Evolutionary conservation across 2,888 invertebrate genomes (phyloP), one percentile per base, ranked within the genome.

Genomic region (Lasioglossum villosulum): DNA sequence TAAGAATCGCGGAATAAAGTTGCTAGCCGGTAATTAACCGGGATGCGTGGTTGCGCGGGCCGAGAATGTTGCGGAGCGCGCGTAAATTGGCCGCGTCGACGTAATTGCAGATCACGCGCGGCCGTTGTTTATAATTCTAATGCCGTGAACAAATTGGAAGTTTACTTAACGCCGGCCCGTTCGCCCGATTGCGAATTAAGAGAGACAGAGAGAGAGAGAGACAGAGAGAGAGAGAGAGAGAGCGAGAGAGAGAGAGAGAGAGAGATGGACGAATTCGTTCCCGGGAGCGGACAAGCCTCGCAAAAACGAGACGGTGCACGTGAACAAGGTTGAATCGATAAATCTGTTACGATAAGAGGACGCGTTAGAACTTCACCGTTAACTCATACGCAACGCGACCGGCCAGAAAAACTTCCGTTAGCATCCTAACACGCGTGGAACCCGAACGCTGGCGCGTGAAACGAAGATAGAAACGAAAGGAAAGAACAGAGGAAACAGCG

Each of bases 331-430:
- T 75, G 75, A 84, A 84, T 82, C 86, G 86, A 86, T 86, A 82
- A 82, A 86, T 79, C 78, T 82, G 79, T 86, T 86, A 80, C 86
- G 86, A 86, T 86, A 86, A 86, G 75, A 80, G 84, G 80, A 85
- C 78, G 84, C 42, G 80, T 77, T 86, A 75, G 79, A 82, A 79
- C 82, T 82, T 82, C 76, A 86, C 86, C 86, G 86, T 86, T 86
- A 66, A 80, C 80, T 82, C 80, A 59, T 80, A 80, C 82, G 82
- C 82, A 56, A 76, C 59, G 66, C 52, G 59, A 71, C 66, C 42
- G 34, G 59, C 48, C 45, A 68, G 82, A 82, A 86, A 82, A 86
- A 73, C 82, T 79, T 80, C 80, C 86, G 86, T 86, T 86, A 86
- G 82, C 63, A 75, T 81, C 86, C 79, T 86, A 86, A 78, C 71